Evolutionary conservation across 2,797 vertebrate species (phyloP).

Genomic region (Apodemus agrarius): DNA sequence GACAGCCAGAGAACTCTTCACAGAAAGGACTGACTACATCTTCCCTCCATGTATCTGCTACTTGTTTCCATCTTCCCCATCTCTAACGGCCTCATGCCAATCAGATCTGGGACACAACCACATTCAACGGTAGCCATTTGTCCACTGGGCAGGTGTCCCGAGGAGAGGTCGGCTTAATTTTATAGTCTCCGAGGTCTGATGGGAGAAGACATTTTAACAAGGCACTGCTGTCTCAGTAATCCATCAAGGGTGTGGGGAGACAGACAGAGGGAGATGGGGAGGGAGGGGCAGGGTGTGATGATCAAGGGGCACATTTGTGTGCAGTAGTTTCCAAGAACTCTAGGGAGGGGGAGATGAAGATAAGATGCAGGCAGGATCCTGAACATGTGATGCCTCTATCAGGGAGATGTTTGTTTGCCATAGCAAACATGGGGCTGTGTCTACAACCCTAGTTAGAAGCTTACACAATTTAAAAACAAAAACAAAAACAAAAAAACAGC

Average conservation of each 20-base stretch:
- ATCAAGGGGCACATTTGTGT: background rate
- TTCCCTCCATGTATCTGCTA: background rate
- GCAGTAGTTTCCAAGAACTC: background rate
- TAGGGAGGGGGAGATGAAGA: background rate
- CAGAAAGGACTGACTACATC: background rate
- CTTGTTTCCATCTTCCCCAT: background rate
- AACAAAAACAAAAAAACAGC: too few species aligned
- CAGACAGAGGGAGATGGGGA: background rate
- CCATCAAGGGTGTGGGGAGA: background rate
- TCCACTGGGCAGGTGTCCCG: background rate
- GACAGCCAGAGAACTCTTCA: background rate
- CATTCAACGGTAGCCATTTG: background rate
- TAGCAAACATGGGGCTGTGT: background rate
- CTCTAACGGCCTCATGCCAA: background rate
- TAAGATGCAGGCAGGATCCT: background rate
- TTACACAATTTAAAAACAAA: background rate
- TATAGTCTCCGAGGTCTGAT: background rate
- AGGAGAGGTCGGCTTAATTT: background rate
- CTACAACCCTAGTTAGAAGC: background rate
- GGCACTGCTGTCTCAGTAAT: background rate
- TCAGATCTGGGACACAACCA: background rate
- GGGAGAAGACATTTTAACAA: background rate
- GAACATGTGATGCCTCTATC: background rate
- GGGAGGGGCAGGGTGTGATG: background rate
- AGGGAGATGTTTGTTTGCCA: background rate